Conservation (phyloP, 2,113 vertebrate genomes). For the Hiodon alosoides region DNA sequence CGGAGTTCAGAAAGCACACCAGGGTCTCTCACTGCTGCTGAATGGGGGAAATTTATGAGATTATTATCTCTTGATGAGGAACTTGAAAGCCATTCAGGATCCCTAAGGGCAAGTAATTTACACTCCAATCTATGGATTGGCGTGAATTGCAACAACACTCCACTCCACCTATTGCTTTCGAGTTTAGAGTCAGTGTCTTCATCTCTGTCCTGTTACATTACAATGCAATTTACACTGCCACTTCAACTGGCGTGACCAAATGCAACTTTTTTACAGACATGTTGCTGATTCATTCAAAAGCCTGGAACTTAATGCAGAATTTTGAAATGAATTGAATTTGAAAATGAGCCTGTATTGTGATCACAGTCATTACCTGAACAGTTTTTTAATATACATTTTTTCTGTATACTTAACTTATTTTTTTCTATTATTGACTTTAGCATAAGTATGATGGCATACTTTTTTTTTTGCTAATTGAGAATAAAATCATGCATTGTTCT, state of each 20-base stretch:
- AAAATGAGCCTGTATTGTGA: no score
- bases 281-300: background rate
- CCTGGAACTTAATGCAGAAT: no score
- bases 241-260: background rate
- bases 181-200: background rate
- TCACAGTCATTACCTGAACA: no score
- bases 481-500: no score
- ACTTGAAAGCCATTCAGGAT: background rate
- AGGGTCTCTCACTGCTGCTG: background rate
- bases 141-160: background rate
- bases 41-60: background rate
- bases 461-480: background rate
- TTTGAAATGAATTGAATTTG: no score
- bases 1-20: background rate
- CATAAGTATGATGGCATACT: background rate
- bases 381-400: no score
- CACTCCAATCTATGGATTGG: background rate
- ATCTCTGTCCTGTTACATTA: background rate
- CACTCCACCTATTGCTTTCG: no score
- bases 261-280: background rate
- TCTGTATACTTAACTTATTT: no score
- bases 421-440: background rate
- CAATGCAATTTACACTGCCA: background rate
- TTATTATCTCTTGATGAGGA: conserved; percentile 5
- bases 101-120: background rate